These are phyloP conservation scores for Tinea trinotella DNA, from an alignment of 2,888 invertebrate genomes.

Conservation along the genomic window DNA sequence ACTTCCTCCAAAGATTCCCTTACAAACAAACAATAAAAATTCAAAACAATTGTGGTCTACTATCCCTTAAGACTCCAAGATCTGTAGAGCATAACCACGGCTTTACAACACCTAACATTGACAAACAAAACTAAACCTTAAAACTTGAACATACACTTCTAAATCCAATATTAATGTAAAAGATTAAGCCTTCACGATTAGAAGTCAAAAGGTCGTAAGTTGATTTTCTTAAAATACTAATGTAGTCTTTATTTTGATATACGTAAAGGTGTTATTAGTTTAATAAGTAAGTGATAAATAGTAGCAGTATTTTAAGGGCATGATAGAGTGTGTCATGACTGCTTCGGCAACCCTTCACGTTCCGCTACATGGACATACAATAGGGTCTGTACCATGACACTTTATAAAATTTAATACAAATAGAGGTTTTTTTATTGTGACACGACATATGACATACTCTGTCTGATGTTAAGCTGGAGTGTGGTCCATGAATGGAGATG, in stretches of 20 bases:
- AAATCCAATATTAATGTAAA: not conserved
- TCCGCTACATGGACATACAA: constrained; percentile 47
- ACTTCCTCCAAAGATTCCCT: constrained; percentile 46
- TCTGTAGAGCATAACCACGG: constrained; percentile 41
- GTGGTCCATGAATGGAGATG: no score
- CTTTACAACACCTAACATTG: constrained; percentile 20
- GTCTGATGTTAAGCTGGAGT: no score
- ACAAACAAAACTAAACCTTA: constrained; percentile 22
- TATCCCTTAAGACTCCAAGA: constrained; percentile 40
- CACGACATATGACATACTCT: no score
- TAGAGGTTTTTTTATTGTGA: no score
- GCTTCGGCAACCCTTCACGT: constrained; percentile 47
- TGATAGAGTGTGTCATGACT: constrained; percentile 18
- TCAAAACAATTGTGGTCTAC: constrained; percentile 44
- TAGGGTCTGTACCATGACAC: not conserved
- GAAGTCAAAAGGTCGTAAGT: constrained; percentile 3
- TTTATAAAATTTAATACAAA: no score
- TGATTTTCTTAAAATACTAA: not conserved
- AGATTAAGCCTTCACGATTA: not conserved
- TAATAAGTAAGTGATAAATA: not conserved
- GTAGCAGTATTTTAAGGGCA: not conserved
- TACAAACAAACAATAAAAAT: constrained; percentile 47
- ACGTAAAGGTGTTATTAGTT: constrained; percentile 1
- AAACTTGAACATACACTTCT: not conserved
- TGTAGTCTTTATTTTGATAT: not conserved